phyloP scores from a whole-genome alignment of 2,113 vertebrate genomes.

The Tachysurus vachellii region DNA sequence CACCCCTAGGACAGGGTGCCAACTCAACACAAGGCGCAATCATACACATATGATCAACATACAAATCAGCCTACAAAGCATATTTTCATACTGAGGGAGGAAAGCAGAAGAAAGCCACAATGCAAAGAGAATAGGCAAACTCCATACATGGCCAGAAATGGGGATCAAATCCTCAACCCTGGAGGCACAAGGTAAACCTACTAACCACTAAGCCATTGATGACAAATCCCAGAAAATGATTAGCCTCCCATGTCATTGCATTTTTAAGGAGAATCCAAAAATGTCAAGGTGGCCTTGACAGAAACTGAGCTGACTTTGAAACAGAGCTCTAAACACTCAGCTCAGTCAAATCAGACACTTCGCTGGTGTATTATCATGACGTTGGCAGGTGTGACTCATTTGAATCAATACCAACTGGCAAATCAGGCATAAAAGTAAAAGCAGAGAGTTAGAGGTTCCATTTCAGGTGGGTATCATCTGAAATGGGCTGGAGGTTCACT shows the following conservation, averaged over 20 bases:
- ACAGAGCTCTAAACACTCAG: not conserved
- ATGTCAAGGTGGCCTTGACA: not conserved
- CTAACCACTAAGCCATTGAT: not conserved
- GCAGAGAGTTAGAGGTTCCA: not conserved
- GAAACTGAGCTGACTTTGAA: not conserved
- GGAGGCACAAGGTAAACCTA: too few species aligned
- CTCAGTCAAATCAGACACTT: not conserved
- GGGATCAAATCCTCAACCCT: too few species aligned
- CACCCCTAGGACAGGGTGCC: too few species aligned
- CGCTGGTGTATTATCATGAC: not conserved
- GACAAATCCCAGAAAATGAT: not conserved
- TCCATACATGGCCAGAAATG: too few species aligned
- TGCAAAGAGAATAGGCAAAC: too few species aligned
- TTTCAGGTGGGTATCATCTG: not conserved
- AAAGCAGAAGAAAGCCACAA: too few species aligned
- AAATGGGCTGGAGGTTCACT: not conserved
- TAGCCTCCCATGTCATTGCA: not conserved
- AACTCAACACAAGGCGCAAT: too few species aligned
- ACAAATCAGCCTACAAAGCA: too few species aligned
- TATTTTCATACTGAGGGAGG: too few species aligned
- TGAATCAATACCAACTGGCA: too few species aligned
- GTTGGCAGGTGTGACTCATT: too few species aligned
- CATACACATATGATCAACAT: too few species aligned
- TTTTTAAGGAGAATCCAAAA: not conserved
- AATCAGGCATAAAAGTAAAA: not conserved